Percentiles rank a stretch among this genome's conserved stretches.
Evolutionary conservation across 2,888 invertebrate genomes (phyloP).

Genomic region (Resseliella maxima): DNA sequence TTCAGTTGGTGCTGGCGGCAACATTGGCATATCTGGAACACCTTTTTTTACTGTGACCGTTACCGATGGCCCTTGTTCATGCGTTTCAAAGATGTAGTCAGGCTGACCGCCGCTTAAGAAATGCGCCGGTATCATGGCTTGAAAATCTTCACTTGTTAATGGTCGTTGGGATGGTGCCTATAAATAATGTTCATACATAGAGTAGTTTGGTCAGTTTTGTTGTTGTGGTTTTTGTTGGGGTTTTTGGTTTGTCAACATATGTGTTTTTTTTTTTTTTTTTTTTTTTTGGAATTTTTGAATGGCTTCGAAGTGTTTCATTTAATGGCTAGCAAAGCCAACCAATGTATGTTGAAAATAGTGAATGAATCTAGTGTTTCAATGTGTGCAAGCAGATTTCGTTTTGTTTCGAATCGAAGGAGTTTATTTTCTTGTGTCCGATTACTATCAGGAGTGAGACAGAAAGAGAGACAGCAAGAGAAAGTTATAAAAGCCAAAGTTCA

Average conservation of each 20-base stretch:
- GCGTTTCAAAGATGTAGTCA: slow-evolving; percentile 67
- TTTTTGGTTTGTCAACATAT: slow-evolving; percentile 56
- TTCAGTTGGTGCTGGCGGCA: slow-evolving; percentile 85
- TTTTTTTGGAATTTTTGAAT: neutral
- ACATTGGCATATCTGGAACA: slow-evolving; percentile 75
- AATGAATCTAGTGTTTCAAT: slow-evolving; percentile 19
- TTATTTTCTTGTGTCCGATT: neutral
- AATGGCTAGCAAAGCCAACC: neutral
- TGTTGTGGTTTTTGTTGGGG: neutral
- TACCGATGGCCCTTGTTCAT: slow-evolving; percentile 71
- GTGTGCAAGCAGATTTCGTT: neutral
- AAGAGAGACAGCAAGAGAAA: too few species aligned
- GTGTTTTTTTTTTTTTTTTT: slow-evolving; percentile 22
- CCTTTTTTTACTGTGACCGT: slow-evolving; percentile 87
- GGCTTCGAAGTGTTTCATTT: neutral
- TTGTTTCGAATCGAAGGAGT: neutral
- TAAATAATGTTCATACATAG: slow-evolving; percentile 43
- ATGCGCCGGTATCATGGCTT: slow-evolving; percentile 93
- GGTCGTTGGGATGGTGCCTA: slow-evolving; percentile 73
- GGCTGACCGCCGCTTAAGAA: slow-evolving; percentile 86
- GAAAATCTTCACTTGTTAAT: slow-evolving; percentile 93
- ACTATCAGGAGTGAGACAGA: slow-evolving; percentile 10
- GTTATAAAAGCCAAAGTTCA: neutral
- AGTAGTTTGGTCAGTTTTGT: slow-evolving; percentile 6
- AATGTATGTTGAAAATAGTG: neutral